These are phyloP conservation scores for Lophotis ruficrista DNA, from an alignment of 2,113 vertebrate genomes.

Conservation along the genomic window DNA sequence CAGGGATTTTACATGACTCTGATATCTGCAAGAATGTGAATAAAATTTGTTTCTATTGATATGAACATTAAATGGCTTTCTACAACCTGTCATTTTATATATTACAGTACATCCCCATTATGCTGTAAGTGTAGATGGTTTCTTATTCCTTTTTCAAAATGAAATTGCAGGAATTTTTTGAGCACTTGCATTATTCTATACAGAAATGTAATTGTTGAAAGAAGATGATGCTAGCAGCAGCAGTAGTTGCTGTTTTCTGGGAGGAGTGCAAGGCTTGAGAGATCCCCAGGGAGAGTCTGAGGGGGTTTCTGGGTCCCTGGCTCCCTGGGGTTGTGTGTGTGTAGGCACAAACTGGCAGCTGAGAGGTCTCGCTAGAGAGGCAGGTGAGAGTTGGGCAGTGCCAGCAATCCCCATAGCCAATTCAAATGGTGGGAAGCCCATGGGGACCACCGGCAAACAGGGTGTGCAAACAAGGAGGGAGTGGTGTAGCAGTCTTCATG, in stretches of 20 bases:
- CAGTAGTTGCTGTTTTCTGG: neutral
- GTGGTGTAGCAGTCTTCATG: accelerated
- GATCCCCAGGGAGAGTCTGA: neutral
- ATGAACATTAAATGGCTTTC: neutral
- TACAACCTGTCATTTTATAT: neutral
- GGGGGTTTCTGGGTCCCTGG: accelerated
- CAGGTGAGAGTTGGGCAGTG: accelerated
- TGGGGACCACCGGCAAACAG: neutral
- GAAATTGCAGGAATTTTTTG: neutral
- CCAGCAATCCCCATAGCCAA: neutral
- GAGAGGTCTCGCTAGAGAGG: neutral
- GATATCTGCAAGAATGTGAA: neutral
- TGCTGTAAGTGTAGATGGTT: neutral
- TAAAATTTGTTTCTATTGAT: neutral
- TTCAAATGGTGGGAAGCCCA: neutral
- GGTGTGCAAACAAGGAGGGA: neutral
- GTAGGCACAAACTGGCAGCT: neutral
- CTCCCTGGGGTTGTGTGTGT: neutral
- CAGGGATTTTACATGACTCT: neutral
- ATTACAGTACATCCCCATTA: neutral
- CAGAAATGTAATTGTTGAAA: neutral
- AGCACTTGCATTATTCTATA: neutral
- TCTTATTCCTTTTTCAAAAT: neutral
- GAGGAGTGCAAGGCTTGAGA: accelerated
- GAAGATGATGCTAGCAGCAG: neutral